Evolutionary conservation across 2,797 vertebrate genomes (phyloP).

Genomic region (Anableps anableps): DNA sequence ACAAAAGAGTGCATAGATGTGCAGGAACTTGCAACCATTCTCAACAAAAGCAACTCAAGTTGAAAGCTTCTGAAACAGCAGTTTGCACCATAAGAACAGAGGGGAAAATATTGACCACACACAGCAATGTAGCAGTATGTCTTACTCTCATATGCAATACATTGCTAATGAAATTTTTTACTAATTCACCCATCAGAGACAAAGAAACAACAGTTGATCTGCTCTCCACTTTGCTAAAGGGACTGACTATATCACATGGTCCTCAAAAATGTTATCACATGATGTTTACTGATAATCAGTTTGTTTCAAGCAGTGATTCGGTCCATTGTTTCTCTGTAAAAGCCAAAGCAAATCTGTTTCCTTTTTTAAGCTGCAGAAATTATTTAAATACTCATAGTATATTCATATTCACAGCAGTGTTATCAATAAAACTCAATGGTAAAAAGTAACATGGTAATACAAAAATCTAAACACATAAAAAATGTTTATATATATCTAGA

Average conservation of each 20-base stretch:
- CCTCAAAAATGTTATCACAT: conserved; percentile 61
- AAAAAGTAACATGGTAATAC: conserved; percentile 10
- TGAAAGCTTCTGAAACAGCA: conserved; percentile 16
- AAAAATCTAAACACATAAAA: background rate
- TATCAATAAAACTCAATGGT: background rate
- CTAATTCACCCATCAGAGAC: conserved; percentile 33
- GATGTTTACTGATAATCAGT: conserved; percentile 70
- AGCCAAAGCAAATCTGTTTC: conserved; percentile 16
- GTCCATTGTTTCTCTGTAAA: conserved; percentile 26
- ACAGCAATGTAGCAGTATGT: conserved; percentile 11
- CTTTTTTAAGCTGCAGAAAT: background rate
- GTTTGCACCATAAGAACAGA: conserved; percentile 17
- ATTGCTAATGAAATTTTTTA: conserved; percentile 1
- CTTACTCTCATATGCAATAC: background rate
- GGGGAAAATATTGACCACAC: conserved; percentile 14
- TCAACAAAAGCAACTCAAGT: conserved; percentile 40
- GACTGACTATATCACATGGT: conserved; percentile 62
- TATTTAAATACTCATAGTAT: background rate
- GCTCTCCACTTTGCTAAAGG: conserved; percentile 34
- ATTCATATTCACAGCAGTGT: background rate
- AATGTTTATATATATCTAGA: background rate
- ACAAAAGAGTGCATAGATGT: conserved; percentile 28
- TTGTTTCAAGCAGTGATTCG: conserved; percentile 38
- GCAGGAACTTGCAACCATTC: conserved; percentile 43
- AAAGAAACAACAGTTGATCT: conserved; percentile 21